Conservation (phyloP, 1,140 invertebrate species). For the Leptinotarsa undecemlineata region DNA sequence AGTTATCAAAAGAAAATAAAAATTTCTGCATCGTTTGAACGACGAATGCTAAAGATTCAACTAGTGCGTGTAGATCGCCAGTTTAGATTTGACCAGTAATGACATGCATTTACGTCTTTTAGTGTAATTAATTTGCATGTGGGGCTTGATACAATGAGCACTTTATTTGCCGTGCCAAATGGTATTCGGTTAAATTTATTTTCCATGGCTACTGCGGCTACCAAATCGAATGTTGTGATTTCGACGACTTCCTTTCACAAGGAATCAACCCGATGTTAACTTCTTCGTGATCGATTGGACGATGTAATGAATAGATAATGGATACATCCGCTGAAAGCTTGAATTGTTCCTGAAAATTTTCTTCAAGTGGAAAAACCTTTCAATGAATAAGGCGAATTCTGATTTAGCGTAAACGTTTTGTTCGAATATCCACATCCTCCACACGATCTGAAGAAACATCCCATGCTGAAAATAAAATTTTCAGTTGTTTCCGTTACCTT, state of each 20-base stretch:
- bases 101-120: constrained; percentile 3
- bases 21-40: neutral
- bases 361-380: no score
- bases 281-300: no score
- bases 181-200: neutral
- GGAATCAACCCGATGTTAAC: no score
- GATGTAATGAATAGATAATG: no score
- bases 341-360: no score
- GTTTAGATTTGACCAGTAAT: neutral
- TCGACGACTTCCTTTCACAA: neutral
- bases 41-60: neutral
- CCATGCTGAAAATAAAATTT: no score
- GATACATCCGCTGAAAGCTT: no score
- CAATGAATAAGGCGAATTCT: no score
- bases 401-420: no score
- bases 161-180: neutral
- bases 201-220: neutral
- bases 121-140: constrained; percentile 3
- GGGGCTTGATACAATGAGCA: neutral
- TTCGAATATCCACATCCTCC: no score
- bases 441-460: no score
- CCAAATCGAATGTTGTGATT: neutral
- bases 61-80: neutral
- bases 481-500: no score
- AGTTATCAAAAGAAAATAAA: neutral